Evolutionary conservation across 1,140 invertebrate genomes (phyloP), one percentile per base, ranked within the genome.

Genomic region (Diabrotica undecimpunctata): DNA sequence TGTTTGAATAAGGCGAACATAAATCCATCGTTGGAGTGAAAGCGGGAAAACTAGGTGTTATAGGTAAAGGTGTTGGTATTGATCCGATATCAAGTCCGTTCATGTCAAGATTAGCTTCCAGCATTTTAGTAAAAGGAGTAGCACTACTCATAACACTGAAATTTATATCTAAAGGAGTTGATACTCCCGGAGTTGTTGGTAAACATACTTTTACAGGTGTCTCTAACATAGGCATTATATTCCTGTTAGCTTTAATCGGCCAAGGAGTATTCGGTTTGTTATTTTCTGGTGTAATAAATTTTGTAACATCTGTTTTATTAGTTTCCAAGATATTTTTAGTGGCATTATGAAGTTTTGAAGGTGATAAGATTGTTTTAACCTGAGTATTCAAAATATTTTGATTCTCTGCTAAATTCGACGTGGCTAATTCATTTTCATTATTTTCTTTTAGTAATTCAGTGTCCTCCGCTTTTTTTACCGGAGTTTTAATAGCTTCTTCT

Each of bases 121-220:
- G 61, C 60, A 76, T 68, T 62, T 73, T 72, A 0, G 73, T 74
- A 60, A 78, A 73, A 8, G 77, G 77, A 1, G 77, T 75, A 10
- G 35, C 62, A 25, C 11, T 39, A 25, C 11, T 39, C 12, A 10
- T 67, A 38, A 25, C 13, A 50, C 46, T 61, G 7, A 52, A 10
- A 46, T 52, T 61, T 13, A 57, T 54, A 56, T 64, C 61, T 5
- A 50, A 11, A n/a, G 53, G 62, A 36, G 56, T 39, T 51, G 51
- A 62, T 10, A 64, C 12, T 52, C 64, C 69, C 7, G 74, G 71
- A 25, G 73, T 75, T 65, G 69, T 69, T 38, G 74, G 71, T 11
- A 69, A 10, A 9, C 25, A 10, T 14, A 58, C 54, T 65, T 78
- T 78, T 14, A 71, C 51, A n/a, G 76, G 76, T 7, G 76, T 77